Evolutionary conservation across 2,113 vertebrate genomes (phyloP), one percentile per base, ranked within the genome.

Genomic region (Mastomys coucha): DNA sequence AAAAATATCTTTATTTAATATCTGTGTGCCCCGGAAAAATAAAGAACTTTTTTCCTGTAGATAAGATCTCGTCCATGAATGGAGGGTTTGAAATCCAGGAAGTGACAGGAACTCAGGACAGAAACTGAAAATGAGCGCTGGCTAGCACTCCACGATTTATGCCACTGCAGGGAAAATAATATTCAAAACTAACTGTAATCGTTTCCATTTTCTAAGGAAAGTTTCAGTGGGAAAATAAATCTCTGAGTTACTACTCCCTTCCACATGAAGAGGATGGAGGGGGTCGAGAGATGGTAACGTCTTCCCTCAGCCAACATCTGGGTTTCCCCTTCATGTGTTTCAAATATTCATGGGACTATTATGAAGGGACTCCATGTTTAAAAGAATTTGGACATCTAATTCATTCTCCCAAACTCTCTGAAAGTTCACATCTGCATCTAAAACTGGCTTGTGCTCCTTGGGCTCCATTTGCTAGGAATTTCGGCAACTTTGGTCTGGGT

Each of bases 131-230:
- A 86, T 73, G 72, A 89, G 20, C 75, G 70, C 81, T 91, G 94
- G 85, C 95, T 87, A 77, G 86, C 33, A 67, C 28, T 82, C 63
- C 16, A 16, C 93, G 96, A 96, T 96, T 97, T 95, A 97, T 92
- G 89, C 89, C 91, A 96, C 77, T 17, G 86, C 67, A 90, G 49
- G 81, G 91, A 96, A 94, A 97, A 92, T 94, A 96, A 78, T 86
- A 96, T 93, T 97, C 96, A 93, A 98, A 97, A 95, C 93, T 89
- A 69, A 96, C 96, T 93, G 51, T 92, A 97, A 97, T 96, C 91
- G 94, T 96, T 97, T 95, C 96, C 94, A 97, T 95, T 97, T 96
- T 96, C 77, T 96, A 82, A 92, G 77, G 42, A 73, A 89, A 86
- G 51, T 92, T 97, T 96, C 93, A 94, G 73, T 84, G 96, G 94